These are phyloP conservation scores for Pteruthius melanotis DNA, from an alignment of 2,113 vertebrate species.

Conservation along the genomic window DNA sequence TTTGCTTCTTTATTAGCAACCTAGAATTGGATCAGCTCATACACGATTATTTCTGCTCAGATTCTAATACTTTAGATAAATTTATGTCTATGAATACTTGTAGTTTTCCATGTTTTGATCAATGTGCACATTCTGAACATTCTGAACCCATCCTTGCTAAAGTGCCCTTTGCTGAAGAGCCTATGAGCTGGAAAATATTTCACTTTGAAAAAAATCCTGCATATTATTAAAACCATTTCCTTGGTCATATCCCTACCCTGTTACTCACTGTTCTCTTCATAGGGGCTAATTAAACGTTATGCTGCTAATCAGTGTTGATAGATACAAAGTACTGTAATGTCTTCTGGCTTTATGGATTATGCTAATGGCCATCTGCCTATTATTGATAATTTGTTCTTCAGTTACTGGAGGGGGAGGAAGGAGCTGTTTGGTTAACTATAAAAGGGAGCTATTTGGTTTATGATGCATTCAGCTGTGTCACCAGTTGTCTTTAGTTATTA, in stretches of 20 bases:
- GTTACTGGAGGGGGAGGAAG: slow-evolving; percentile 52
- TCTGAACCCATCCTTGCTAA: background rate
- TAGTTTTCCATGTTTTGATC: slow-evolving; percentile 44
- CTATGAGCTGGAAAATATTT: slow-evolving; percentile 45
- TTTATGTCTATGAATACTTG: background rate
- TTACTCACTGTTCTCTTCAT: slow-evolving; percentile 59
- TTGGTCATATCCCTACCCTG: slow-evolving; percentile 53
- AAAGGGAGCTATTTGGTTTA: slow-evolving; percentile 62
- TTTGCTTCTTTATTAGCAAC: slow-evolving; percentile 34
- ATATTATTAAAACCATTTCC: slow-evolving; percentile 48
- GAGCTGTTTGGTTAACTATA: slow-evolving; percentile 43
- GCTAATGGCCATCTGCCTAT: slow-evolving; percentile 75
- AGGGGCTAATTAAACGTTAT: slow-evolving; percentile 70
- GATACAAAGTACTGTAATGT: slow-evolving; percentile 71
- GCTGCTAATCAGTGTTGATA: slow-evolving; percentile 74
- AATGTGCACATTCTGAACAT: background rate
- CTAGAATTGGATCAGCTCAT: background rate
- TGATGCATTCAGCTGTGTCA: slow-evolving; percentile 49
- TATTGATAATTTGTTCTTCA: slow-evolving; percentile 74
- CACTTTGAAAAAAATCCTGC: slow-evolving; percentile 44
- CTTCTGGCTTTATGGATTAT: slow-evolving; percentile 75
- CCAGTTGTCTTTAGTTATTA: slow-evolving; percentile 59
- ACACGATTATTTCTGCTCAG: slow-evolving; percentile 23
- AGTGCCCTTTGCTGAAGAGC: background rate
- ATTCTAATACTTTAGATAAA: slow-evolving; percentile 37